These are phyloP conservation scores for Dromiciops gliroides DNA, from an alignment of 2,113 vertebrate genomes.

Conservation along the genomic window DNA sequence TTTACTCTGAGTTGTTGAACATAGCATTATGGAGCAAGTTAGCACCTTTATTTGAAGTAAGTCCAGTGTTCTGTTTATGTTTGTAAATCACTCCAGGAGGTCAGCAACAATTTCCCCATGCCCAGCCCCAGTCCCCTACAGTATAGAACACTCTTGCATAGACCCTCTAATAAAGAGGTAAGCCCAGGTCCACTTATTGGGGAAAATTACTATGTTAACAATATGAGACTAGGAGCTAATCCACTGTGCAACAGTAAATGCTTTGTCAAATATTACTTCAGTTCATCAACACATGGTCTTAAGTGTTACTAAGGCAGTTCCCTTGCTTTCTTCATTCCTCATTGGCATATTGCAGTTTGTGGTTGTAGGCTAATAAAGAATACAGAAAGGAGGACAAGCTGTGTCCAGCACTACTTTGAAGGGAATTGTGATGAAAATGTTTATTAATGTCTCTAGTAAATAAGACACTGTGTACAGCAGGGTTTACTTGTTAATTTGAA, in stretches of 20 bases:
- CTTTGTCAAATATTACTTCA: background rate
- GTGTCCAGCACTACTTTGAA: slow-evolving; percentile 55
- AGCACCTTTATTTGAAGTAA: background rate
- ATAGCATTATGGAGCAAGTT: background rate
- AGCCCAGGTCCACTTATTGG: background rate
- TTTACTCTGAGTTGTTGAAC: background rate
- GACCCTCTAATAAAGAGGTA: background rate
- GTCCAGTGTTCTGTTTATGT: fast-evolving
- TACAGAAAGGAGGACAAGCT: slow-evolving; percentile 23
- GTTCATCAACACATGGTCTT: background rate
- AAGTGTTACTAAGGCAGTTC: background rate
- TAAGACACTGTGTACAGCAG: slow-evolving; percentile 8
- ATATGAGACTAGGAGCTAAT: background rate
- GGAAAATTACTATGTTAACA: background rate
- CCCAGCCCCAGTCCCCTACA: background rate
- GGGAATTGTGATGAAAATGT: slow-evolving; percentile 64
- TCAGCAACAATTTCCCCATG: background rate
- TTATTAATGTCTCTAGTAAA: slow-evolving; percentile 68
- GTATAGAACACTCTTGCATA: background rate
- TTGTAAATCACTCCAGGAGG: background rate
- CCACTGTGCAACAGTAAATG: background rate
- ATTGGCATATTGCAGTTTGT: background rate
- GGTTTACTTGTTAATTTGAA: slow-evolving; percentile 61
- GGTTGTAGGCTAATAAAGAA: slow-evolving; percentile 27
- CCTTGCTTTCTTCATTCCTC: background rate